A percentile compares a stretch with the other conserved stretches of the same genome.
Conservation (phyloP, 2,113 vertebrate species). For the Boulengeromyrus knoepffleri region DNA sequence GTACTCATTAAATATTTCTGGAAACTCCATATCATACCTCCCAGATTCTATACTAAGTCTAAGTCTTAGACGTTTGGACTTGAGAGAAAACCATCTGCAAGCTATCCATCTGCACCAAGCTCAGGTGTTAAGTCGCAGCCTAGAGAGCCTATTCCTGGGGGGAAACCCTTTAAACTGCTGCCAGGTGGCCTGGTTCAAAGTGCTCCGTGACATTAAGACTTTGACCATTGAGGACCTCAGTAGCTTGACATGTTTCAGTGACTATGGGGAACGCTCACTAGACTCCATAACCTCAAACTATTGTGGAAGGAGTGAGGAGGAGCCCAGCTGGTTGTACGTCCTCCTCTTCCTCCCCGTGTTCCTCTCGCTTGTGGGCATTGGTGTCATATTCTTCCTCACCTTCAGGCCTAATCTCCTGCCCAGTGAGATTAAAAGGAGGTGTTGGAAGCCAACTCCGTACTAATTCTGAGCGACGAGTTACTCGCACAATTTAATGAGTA, state of each 20-base stretch:
- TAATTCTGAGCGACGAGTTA: constrained; percentile 35
- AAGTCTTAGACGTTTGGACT: constrained; percentile 66
- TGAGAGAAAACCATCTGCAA: constrained; percentile 71
- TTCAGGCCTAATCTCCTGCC: constrained; percentile 67
- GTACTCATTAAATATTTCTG: constrained; percentile 68
- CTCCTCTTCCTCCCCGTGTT: constrained; percentile 70
- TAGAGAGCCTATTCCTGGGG: constrained; percentile 70
- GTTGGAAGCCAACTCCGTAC: constrained; percentile 66
- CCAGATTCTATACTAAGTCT: constrained; percentile 55
- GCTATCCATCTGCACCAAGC: constrained; percentile 53
- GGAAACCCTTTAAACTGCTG: constrained; percentile 89
- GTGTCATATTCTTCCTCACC: constrained; percentile 58
- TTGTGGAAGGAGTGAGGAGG: constrained; percentile 52
- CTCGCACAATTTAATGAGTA: background rate
- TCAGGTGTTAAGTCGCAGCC: constrained; percentile 32
- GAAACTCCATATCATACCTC: constrained; percentile 62
- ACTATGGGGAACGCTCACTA: constrained; percentile 37
- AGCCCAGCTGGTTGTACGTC: constrained; percentile 70
- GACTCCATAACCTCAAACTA: constrained; percentile 14
- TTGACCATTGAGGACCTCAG: constrained; percentile 50
- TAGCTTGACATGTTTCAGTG: constrained; percentile 65
- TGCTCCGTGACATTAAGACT: constrained; percentile 43
- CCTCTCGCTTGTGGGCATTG: constrained; percentile 68
- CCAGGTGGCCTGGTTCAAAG: constrained; percentile 69
- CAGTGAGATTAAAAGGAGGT: constrained; percentile 75